Evolutionary conservation across 2,113 vertebrate species (phyloP).

Genomic region (Pelecanus crispus): DNA sequence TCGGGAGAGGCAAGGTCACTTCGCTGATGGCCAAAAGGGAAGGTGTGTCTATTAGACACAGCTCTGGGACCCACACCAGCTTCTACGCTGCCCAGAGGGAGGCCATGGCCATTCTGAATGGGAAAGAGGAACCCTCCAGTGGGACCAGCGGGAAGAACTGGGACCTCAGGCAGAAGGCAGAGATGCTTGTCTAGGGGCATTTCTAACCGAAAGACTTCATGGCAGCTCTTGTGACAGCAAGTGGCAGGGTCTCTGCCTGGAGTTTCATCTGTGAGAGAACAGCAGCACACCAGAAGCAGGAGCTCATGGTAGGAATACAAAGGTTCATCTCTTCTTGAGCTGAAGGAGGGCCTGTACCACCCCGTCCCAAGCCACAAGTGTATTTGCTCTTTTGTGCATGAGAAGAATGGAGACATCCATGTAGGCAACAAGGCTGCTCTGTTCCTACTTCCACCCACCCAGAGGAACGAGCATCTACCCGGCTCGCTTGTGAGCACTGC

Average conservation of each 20-base stretch:
- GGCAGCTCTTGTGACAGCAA: neutral
- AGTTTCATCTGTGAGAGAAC: neutral
- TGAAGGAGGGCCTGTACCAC: constrained; percentile 4
- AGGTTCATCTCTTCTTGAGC: constrained; percentile 2
- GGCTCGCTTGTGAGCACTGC: neutral
- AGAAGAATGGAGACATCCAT: constrained; percentile 45
- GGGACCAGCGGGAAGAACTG: neutral
- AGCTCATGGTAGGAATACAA: neutral
- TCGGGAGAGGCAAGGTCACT: neutral
- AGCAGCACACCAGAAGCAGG: neutral
- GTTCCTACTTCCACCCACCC: constrained; percentile 36
- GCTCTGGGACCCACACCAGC: neutral
- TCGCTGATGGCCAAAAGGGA: neutral
- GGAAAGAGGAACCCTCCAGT: neutral
- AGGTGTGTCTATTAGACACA: neutral
- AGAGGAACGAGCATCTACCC: neutral
- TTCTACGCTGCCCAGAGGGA: neutral
- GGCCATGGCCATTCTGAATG: too few relatives aligned
- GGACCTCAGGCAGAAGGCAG: neutral
- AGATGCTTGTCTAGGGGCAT: neutral
- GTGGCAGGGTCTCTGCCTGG: neutral
- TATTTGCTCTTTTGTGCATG: neutral
- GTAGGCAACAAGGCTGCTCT: constrained; percentile 54
- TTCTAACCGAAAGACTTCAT: neutral
- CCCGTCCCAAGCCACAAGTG: neutral